These are phyloP conservation scores for Aythya baeri DNA, from an alignment of 2,113 vertebrate genomes.

Conservation along the genomic window DNA sequence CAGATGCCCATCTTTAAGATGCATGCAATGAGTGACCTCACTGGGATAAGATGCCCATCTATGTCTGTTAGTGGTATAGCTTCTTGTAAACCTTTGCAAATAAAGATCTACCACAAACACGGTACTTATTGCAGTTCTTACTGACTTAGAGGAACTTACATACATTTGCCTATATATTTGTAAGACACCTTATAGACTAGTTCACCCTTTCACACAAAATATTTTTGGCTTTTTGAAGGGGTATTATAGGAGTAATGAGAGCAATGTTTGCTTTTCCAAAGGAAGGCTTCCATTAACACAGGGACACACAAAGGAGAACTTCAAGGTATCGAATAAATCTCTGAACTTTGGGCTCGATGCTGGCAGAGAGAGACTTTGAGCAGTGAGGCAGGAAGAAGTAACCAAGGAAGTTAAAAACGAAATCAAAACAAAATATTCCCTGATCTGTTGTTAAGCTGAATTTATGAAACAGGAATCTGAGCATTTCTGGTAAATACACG, in stretches of 20 bases:
- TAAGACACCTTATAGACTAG: background rate
- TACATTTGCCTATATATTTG: background rate
- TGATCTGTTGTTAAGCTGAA: background rate
- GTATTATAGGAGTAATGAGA: background rate
- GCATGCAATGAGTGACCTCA: background rate
- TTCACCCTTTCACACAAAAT: background rate
- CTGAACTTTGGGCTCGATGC: background rate
- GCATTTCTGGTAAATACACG: background rate
- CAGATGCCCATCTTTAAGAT: fast-evolving
- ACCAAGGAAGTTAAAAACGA: background rate
- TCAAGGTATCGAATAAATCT: background rate
- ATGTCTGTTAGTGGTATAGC: background rate
- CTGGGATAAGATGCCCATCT: background rate
- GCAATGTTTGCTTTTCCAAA: background rate
- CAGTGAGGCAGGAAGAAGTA: background rate
- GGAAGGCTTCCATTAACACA: background rate
- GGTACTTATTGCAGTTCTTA: background rate
- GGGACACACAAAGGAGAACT: background rate
- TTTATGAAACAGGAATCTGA: background rate
- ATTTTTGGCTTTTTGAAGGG: background rate
- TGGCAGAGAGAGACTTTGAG: background rate
- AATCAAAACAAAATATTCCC: background rate
- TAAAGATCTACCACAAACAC: background rate
- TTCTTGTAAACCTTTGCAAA: background rate
- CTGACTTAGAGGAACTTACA: background rate